phyloP scores from a whole-genome alignment of 2,888 invertebrate species.

The Panzeria rudis region DNA sequence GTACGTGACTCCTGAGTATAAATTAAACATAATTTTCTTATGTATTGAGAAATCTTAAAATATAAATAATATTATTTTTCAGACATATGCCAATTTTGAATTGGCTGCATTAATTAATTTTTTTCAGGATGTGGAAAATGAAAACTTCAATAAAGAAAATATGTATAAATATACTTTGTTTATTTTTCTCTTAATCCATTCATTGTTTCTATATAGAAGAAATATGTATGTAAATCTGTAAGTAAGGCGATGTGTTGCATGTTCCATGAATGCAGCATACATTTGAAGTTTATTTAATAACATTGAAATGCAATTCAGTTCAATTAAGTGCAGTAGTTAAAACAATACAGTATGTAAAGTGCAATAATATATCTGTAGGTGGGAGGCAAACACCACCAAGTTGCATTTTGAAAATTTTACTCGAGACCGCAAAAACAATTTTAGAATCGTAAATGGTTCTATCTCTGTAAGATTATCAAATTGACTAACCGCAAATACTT shows the following conservation, averaged over 20 bases:
- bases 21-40: too few species aligned
- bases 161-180: not conserved
- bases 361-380: too few species aligned
- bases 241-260: not conserved
- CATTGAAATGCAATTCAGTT: slow-evolving; percentile 69
- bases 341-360: slow-evolving; percentile 41
- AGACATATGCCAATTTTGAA: not conserved
- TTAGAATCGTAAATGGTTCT: too few species aligned
- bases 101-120: not conserved
- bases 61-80: too few species aligned
- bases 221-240: not conserved
- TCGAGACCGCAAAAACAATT: too few species aligned
- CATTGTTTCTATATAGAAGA: not conserved
- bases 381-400: too few species aligned
- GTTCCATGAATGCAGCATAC: not conserved
- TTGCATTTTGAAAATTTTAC: too few species aligned
- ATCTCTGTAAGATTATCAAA: too few species aligned
- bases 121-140: not conserved
- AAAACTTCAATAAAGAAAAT: not conserved
- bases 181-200: not conserved
- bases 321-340: slow-evolving; percentile 52
- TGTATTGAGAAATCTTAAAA: too few species aligned
- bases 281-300: slow-evolving; percentile 65
- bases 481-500: too few species aligned
- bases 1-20: too few species aligned